A percentile compares a stretch with the other conserved stretches of the same genome.
Evolutionary conservation across 2,113 vertebrate genomes (phyloP).

Genomic region (Henicopernis longicauda): DNA sequence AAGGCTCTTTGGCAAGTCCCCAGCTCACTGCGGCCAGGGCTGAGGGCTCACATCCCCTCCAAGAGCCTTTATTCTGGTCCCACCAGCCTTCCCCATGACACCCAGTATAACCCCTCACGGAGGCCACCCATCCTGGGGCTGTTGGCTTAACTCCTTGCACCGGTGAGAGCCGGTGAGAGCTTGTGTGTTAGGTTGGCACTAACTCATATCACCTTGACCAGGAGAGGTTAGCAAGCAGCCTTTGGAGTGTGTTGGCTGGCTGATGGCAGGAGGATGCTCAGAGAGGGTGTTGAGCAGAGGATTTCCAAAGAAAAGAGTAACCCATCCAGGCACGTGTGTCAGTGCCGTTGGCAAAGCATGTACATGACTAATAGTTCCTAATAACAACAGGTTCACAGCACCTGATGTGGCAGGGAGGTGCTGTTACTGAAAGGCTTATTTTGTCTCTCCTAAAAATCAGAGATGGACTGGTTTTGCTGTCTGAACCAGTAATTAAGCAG

Average conservation of each 20-base stretch:
- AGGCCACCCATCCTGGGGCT: neutral
- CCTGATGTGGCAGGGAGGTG: neutral
- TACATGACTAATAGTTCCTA: neutral
- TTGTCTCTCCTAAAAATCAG: neutral
- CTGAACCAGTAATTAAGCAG: neutral
- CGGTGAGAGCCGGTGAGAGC: neutral
- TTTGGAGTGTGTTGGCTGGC: neutral
- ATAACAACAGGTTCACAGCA: neutral
- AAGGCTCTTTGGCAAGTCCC: neutral
- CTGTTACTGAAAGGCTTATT: neutral
- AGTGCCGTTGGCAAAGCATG: neutral
- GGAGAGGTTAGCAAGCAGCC: neutral
- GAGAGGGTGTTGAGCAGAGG: neutral
- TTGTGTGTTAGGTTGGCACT: neutral
- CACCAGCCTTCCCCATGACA: neutral
- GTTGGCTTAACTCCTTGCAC: neutral
- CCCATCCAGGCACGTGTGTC: neutral
- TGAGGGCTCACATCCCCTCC: neutral
- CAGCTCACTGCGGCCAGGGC: accelerated
- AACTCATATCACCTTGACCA: accelerated
- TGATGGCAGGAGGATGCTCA: neutral
- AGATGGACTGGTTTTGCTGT: neutral
- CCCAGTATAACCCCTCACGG: neutral
- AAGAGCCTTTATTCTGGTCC: neutral
- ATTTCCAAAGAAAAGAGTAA: neutral